Percentiles rank a stretch among this genome's conserved stretches.
Conservation (phyloP, 2,888 invertebrate genomes). For the Tetramorium bicarinatum region DNA sequence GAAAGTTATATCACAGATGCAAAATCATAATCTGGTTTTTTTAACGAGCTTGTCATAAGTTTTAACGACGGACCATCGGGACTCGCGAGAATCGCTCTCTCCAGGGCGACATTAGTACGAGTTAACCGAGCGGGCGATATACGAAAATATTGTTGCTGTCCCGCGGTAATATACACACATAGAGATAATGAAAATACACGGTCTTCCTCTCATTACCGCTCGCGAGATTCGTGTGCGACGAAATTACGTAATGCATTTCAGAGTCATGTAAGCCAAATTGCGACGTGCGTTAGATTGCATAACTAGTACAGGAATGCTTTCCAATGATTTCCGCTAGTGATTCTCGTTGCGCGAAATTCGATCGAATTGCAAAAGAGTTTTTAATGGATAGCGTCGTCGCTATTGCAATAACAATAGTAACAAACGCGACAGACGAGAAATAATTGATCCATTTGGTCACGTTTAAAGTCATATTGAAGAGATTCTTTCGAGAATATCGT, state of each 20-base stretch:
- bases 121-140: constrained; percentile 4
- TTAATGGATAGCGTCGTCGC: background rate
- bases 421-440: background rate
- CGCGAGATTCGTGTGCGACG: background rate
- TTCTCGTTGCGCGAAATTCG: background rate
- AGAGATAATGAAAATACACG: constrained; percentile 30
- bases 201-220: background rate
- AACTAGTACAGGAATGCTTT: background rate
- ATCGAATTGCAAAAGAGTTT: background rate
- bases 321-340: background rate
- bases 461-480: background rate
- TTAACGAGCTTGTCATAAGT: constrained; percentile 31
- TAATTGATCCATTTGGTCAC: background rate
- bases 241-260: constrained; percentile 9
- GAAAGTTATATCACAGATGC: background rate
- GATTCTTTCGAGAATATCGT: background rate
- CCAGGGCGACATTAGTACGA: background rate
- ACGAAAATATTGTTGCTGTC: background rate
- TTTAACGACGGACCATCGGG: constrained; percentile 19
- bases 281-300: background rate
- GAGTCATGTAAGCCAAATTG: background rate
- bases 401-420: background rate
- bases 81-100: background rate
- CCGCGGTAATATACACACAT: background rate
- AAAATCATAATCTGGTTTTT: background rate